Conservation (phyloP, 2,113 vertebrate species). For the Tautogolabrus adspersus region DNA sequence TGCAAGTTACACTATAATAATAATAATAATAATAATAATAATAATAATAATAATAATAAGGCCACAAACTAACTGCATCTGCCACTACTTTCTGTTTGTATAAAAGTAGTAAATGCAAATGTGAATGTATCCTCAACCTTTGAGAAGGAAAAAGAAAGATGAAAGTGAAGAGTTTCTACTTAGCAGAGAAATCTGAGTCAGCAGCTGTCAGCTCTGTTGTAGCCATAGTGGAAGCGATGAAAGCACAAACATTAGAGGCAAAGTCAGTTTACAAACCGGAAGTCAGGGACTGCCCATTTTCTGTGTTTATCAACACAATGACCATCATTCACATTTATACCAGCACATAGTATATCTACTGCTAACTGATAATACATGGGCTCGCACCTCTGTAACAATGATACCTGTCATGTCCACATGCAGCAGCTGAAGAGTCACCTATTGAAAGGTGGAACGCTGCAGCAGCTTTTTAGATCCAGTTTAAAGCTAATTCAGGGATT, state of each 20-base stretch:
- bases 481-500: slow-evolving; percentile 74
- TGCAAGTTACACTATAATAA: no score
- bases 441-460: slow-evolving; percentile 11
- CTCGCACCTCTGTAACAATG: not conserved
- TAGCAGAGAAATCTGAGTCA: slow-evolving; percentile 63
- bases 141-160: not conserved
- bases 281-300: slow-evolving; percentile 7
- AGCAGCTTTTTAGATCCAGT: slow-evolving; percentile 52
- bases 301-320: slow-evolving; percentile 41
- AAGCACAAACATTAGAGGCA: slow-evolving; percentile 41
- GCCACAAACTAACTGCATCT: not conserved
- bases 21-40: no score
- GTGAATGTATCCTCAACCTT: not conserved
- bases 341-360: not conserved
- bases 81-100: not conserved
- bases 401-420: slow-evolving; percentile 7
- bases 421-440: not conserved
- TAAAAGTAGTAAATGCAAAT: not conserved
- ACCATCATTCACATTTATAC: not conserved
- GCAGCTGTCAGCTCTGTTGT: slow-evolving; percentile 67
- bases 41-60: not conserved
- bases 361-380: not conserved
- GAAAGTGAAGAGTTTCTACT: slow-evolving; percentile 23
- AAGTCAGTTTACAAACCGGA: not conserved
- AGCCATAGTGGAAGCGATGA: slow-evolving; percentile 46